phyloP scores from a whole-genome alignment of 1,140 invertebrate genomes.

The Heterodera carotae region DNA sequence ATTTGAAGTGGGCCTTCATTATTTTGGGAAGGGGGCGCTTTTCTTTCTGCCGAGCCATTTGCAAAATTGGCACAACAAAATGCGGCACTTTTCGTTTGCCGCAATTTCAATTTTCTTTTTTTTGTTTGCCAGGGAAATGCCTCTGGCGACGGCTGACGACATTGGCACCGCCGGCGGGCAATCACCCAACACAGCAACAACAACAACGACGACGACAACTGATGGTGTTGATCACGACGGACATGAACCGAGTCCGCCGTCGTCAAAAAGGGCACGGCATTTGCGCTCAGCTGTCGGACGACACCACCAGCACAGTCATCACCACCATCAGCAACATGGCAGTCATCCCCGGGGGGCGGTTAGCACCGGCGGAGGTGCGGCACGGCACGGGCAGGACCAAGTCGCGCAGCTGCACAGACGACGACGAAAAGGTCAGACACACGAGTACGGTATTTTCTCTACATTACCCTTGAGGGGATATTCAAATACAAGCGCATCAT shows the following conservation, averaged over 20 bases:
- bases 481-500: no score
- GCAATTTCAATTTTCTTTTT: neutral
- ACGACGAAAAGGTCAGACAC: slow-evolving; percentile 5
- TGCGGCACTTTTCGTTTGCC: neutral
- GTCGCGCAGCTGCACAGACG: neutral
- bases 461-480: no score
- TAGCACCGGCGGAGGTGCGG: no score
- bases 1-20: slow-evolving; percentile 15
- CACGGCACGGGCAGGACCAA: neutral
- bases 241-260: neutral
- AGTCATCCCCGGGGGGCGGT: neutral
- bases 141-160: neutral
- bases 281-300: neutral
- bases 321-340: no score
- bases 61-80: neutral
- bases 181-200: neutral
- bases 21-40: neutral
- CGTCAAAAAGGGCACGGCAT: slow-evolving; percentile 1
- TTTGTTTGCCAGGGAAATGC: neutral
- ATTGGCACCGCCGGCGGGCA: neutral
- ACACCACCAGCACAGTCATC: neutral
- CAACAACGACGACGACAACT: neutral
- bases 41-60: neutral
- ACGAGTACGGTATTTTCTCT: neutral
- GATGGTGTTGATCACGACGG: neutral